These are phyloP conservation scores for Pelecanoides urinatrix DNA, from an alignment of 2,113 vertebrate species.

Conservation along the genomic window DNA sequence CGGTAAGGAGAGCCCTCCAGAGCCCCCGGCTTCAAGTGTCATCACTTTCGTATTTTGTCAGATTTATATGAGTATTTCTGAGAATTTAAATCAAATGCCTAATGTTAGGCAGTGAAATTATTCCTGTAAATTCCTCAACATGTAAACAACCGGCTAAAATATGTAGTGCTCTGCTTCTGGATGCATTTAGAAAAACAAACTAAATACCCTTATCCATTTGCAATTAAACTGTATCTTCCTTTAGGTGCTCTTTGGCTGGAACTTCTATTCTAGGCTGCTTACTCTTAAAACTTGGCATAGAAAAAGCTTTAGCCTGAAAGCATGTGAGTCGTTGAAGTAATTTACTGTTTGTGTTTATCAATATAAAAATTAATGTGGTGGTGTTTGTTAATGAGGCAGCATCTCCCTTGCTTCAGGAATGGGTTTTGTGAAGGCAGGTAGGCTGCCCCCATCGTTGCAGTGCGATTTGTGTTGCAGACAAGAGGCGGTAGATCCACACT, in stretches of 20 bases:
- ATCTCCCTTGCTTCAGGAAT: background rate
- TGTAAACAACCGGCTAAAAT: background rate
- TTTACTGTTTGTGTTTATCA: background rate
- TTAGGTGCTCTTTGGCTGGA: background rate
- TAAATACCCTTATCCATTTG: background rate
- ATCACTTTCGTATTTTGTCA: background rate
- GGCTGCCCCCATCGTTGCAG: fast-evolving
- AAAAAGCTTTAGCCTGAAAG: background rate
- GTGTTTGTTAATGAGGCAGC: background rate
- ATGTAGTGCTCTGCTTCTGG: background rate
- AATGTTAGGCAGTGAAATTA: background rate
- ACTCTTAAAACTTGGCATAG: background rate
- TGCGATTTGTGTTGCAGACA: background rate
- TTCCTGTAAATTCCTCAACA: background rate
- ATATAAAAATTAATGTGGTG: background rate
- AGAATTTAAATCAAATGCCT: background rate
- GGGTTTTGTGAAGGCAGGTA: background rate
- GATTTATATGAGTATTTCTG: background rate
- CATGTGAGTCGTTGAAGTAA: background rate
- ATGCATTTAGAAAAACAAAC: background rate
- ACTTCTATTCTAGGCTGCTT: background rate
- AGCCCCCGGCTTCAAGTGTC: background rate
- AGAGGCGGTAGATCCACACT: background rate
- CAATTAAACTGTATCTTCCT: background rate
- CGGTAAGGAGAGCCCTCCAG: background rate